A percentile compares a stretch with the other conserved stretches of the same genome.
phyloP scores from a whole-genome alignment of 1,140 invertebrate species.

The Eueides isabella region DNA sequence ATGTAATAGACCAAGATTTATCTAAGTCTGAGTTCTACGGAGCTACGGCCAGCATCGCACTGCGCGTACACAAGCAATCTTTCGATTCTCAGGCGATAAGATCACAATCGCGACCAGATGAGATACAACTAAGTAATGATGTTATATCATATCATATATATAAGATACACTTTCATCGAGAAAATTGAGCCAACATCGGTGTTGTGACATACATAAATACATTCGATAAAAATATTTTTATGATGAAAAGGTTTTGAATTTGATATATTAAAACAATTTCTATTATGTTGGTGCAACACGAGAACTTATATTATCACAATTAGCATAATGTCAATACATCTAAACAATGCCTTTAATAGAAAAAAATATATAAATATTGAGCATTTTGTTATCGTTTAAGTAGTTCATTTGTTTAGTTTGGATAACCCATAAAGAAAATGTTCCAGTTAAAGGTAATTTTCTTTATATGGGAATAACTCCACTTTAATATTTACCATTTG shows the following conservation, averaged over 20 bases:
- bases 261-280: not conserved
- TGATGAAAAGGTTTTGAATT: not conserved
- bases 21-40: slow-evolving; percentile 9
- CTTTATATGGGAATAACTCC: not conserved
- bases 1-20: not conserved
- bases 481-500: not conserved
- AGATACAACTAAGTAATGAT: slow-evolving; percentile 27
- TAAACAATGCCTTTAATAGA: not conserved
- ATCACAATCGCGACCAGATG: slow-evolving; percentile 31
- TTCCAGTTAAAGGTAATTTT: not conserved
- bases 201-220: not conserved
- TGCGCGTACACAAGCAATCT: slow-evolving; percentile 30
- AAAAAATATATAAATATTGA: not conserved
- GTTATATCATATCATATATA: not conserved
- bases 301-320: not conserved
- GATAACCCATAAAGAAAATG: not conserved
- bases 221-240: not conserved
- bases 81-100: slow-evolving; percentile 40
- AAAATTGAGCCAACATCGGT: slow-evolving; percentile 4
- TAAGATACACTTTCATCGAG: slow-evolving; percentile 7
- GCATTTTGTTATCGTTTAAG: not conserved
- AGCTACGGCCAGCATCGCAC: slow-evolving; percentile 38
- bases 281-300: not conserved
- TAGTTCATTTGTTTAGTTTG: not conserved
- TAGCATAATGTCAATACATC: not conserved